A percentile compares a stretch with the other conserved stretches of the same genome.
Conservation (phyloP, 2,113 vertebrate species). For the Helogale parvula region DNA sequence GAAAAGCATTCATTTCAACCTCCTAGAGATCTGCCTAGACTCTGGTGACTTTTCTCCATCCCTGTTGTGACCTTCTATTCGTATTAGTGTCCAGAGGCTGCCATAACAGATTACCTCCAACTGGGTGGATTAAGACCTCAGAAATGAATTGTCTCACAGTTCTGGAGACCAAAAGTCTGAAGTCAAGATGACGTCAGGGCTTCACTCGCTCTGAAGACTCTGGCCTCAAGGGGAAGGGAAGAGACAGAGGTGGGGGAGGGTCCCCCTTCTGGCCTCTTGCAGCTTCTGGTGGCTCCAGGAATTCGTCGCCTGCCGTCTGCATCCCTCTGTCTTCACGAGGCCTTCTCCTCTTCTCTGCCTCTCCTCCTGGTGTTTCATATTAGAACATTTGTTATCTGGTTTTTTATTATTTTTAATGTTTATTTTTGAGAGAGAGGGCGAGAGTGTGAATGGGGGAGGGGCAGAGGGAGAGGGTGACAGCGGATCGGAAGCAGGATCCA, state of each 20-base stretch:
- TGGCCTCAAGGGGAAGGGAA: background rate
- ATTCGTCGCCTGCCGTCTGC: background rate
- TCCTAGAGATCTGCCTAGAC: background rate
- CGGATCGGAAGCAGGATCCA: too few relatives aligned
- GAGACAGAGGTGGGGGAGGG: background rate
- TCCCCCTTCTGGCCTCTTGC: background rate
- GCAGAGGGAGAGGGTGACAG: too few relatives aligned
- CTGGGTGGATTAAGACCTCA: background rate
- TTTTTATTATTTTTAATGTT: too few relatives aligned
- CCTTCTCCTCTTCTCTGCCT: background rate
- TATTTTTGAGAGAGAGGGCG: too few relatives aligned
- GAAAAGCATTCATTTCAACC: background rate
- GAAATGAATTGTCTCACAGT: background rate
- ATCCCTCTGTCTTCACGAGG: background rate
- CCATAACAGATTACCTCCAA: background rate
- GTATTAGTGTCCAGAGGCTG: background rate
- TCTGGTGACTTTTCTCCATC: background rate
- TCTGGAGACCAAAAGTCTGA: background rate
- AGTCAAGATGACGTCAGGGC: background rate
- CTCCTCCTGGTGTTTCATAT: background rate
- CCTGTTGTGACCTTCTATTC: background rate
- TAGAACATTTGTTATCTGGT: background rate
- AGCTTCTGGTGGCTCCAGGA: background rate
- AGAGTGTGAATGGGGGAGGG: too few relatives aligned
- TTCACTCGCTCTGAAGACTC: background rate